Conservation (phyloP, 2,113 vertebrate species). For the Indri indri region DNA sequence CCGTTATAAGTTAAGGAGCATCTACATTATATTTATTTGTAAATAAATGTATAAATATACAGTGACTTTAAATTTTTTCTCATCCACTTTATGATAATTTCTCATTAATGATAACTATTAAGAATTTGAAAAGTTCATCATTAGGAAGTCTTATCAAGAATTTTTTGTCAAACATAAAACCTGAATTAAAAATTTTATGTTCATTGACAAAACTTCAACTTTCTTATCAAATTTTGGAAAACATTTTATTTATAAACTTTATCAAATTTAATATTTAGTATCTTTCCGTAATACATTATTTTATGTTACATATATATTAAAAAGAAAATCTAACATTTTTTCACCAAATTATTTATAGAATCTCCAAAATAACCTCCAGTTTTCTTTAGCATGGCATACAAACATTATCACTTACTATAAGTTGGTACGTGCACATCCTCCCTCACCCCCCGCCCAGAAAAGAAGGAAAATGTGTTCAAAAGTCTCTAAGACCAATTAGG, state of each 20-base stretch:
- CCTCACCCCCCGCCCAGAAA: neutral
- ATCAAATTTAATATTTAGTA: neutral
- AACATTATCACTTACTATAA: neutral
- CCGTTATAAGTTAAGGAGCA: neutral
- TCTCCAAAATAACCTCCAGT: neutral
- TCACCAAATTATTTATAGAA: neutral
- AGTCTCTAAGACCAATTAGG: neutral
- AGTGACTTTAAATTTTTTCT: slow-evolving; percentile 13
- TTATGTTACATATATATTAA: neutral
- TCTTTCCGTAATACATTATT: neutral
- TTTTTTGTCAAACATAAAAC: neutral
- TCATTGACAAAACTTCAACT: neutral
- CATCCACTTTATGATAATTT: neutral
- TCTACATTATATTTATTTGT: slow-evolving; percentile 26
- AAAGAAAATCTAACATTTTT: neutral
- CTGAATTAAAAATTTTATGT: neutral
- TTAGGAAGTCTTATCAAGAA: neutral
- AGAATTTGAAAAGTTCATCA: neutral
- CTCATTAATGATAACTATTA: neutral
- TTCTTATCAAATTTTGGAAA: neutral
- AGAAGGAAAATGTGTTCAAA: neutral
- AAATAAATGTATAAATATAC: neutral
- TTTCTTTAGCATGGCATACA: neutral
- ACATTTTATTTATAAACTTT: neutral
- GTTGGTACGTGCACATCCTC: accelerated